phyloP scores from a whole-genome alignment of 1,140 invertebrate genomes.

The Magallana ariakensis region DNA sequence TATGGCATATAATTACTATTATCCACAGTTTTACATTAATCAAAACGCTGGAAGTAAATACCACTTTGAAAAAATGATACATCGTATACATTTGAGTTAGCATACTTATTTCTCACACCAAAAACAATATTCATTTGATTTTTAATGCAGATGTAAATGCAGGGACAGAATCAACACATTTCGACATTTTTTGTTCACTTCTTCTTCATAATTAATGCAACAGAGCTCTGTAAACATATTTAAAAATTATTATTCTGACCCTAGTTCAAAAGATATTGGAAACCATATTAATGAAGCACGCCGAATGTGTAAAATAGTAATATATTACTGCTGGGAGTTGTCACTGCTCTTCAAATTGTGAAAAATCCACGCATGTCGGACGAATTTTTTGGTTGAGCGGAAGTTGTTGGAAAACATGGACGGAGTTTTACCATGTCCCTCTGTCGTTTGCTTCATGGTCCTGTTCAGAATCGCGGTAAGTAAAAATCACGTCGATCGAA shows the following conservation, averaged over 20 bases:
- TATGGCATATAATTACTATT: too few relatives aligned
- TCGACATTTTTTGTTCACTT: too few relatives aligned
- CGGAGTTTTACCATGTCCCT: background rate
- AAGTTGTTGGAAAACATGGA: background rate
- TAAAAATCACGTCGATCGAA: background rate
- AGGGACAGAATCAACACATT: too few relatives aligned
- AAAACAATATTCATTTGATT: too few relatives aligned
- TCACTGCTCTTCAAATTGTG: background rate
- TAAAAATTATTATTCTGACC: background rate
- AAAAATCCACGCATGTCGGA: background rate
- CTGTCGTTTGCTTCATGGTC: background rate
- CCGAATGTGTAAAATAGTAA: background rate
- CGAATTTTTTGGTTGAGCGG: background rate
- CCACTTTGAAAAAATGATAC: too few relatives aligned
- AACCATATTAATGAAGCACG: slow-evolving; percentile 13
- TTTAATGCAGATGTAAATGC: too few relatives aligned
- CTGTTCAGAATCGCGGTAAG: background rate
- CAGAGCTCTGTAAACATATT: background rate
- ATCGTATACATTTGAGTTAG: too few relatives aligned
- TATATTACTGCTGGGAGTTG: background rate
- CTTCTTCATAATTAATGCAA: too few relatives aligned
- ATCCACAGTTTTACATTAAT: too few relatives aligned
- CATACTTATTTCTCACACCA: too few relatives aligned
- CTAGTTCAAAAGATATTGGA: background rate
- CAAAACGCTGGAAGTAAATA: too few relatives aligned